Conservation (phyloP, 2,113 vertebrate species). For the Cricetomys ansorgei region DNA sequence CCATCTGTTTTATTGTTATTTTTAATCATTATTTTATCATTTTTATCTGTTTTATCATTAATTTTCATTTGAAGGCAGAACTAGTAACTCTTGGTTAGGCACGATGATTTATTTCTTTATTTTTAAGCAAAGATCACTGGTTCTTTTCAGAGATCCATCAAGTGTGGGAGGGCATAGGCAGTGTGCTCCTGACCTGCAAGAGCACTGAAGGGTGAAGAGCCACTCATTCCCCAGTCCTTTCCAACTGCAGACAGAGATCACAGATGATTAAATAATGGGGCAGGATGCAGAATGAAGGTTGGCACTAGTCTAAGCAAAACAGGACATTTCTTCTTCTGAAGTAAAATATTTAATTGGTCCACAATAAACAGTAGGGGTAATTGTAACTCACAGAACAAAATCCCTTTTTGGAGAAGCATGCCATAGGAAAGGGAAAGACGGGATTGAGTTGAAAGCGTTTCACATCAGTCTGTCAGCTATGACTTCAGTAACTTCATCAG, state of each 20-base stretch:
- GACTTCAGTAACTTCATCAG: neutral
- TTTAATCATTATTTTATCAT: no score
- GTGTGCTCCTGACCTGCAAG: constrained; percentile 4
- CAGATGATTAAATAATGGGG: constrained; percentile 42
- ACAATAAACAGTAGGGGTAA: neutral
- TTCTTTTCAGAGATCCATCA: constrained; percentile 22
- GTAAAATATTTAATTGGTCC: constrained; percentile 71
- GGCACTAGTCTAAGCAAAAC: constrained; percentile 67
- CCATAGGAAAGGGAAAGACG: neutral
- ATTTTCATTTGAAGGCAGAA: constrained; percentile 63
- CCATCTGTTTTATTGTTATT: no score
- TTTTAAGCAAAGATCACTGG: constrained; percentile 46
- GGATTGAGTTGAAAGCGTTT: neutral
- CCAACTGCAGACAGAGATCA: constrained; percentile 20
- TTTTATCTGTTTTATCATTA: constrained; percentile 16
- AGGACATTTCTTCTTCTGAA: constrained; percentile 80
- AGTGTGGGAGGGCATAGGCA: neutral
- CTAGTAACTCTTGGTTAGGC: constrained; percentile 33
- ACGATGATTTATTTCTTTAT: constrained; percentile 72
- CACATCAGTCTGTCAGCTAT: neutral
- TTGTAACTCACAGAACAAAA: constrained; percentile 12
- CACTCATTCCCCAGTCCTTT: constrained; percentile 61
- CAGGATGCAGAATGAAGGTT: constrained; percentile 72
- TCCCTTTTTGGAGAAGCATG: neutral
- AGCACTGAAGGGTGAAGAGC: neutral